phyloP scores from a whole-genome alignment of 2,113 vertebrate genomes.

The Rhegmatorhina hoffmannsi region DNA sequence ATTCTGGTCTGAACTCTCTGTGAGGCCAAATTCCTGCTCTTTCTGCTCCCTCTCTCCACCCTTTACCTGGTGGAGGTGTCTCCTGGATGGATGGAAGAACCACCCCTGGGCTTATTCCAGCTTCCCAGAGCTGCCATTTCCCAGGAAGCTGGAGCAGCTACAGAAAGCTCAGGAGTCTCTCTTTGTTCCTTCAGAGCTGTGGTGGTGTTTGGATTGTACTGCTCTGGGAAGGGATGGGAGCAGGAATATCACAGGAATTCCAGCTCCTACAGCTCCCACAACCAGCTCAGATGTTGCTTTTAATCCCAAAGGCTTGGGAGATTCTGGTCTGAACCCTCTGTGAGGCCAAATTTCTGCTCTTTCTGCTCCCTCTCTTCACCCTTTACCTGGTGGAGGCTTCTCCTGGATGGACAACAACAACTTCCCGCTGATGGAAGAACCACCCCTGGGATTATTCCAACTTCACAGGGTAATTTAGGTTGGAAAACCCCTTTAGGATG shows the following conservation, averaged over 20 bases:
- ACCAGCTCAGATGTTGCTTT: background rate
- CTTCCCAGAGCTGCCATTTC: conserved; percentile 16
- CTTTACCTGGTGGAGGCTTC: background rate
- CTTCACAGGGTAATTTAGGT: no score
- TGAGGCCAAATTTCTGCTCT: rapidly evolving
- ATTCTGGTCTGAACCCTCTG: background rate
- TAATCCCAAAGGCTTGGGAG: background rate
- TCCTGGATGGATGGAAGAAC: background rate
- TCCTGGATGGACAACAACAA: background rate
- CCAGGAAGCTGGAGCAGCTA: background rate
- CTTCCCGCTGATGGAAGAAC: no score
- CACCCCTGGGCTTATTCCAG: no score
- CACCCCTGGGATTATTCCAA: no score
- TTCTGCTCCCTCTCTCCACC: background rate
- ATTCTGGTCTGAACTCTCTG: background rate
- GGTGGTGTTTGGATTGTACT: background rate
- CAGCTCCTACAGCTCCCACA: background rate
- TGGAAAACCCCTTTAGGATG: background rate
- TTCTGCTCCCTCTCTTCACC: background rate
- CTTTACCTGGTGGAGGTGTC: background rate
- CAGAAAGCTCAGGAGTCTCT: conserved; percentile 4
- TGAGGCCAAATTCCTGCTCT: rapidly evolving
- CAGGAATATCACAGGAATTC: background rate
- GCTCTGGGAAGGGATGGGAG: background rate
- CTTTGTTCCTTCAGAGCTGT: background rate